phyloP scores from a whole-genome alignment of 2,888 invertebrate species.

The Alentia gelatinosa region DNA sequence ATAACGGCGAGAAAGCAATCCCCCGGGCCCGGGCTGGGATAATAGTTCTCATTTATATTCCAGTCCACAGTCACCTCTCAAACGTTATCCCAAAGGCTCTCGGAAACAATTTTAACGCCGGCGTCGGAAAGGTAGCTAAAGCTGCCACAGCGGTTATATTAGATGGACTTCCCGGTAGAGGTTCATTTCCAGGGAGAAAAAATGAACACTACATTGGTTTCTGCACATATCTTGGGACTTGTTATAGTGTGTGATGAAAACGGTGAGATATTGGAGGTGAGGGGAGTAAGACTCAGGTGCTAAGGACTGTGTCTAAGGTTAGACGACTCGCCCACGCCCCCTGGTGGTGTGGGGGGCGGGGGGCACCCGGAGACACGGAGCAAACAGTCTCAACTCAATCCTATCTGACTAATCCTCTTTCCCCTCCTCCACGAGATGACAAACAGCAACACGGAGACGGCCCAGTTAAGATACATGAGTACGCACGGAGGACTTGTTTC shows the following conservation, averaged over 20 bases:
- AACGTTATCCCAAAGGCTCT: neutral
- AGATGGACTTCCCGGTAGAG: no score
- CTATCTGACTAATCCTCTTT: neutral
- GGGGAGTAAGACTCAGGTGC: neutral
- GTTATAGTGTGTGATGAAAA: no score
- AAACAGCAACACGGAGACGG: neutral
- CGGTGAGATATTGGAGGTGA: no score
- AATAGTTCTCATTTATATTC: neutral
- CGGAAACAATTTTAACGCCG: neutral
- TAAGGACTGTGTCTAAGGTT: neutral
- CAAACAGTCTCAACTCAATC: slow-evolving; percentile 11
- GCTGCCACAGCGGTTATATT: no score
- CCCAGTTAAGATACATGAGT: no score
- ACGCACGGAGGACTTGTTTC: no score
- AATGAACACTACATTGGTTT: no score
- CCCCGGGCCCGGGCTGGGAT: neutral
- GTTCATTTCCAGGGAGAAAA: no score
- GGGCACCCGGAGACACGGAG: neutral
- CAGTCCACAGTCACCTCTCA: neutral
- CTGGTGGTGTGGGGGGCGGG: neutral
- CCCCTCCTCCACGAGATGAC: neutral
- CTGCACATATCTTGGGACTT: no score
- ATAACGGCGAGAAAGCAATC: neutral
- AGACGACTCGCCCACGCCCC: neutral
- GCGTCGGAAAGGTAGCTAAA: no score